These are phyloP conservation scores for Nephotettix cincticeps DNA, from an alignment of 1,140 invertebrate genomes.

Conservation along the genomic window DNA sequence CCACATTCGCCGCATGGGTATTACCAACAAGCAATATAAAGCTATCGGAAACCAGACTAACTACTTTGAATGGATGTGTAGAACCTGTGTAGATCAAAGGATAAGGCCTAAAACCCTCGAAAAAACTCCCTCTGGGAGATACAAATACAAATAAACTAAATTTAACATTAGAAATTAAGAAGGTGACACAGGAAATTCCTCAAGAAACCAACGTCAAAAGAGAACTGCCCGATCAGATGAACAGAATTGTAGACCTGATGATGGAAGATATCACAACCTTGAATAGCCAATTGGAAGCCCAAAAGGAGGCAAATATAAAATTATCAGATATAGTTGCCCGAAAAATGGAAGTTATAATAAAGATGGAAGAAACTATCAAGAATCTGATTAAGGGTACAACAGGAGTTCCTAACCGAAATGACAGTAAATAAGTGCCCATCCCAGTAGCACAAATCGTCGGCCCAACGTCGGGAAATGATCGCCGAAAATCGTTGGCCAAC, in stretches of 20 bases:
- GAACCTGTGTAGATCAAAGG: not conserved
- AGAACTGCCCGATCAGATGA: not conserved
- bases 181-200: not conserved
- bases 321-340: not conserved
- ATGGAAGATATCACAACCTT: not conserved
- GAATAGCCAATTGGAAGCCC: not conserved
- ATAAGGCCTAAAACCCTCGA: not conserved
- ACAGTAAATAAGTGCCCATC: no score
- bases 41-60: not conserved
- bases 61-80: not conserved
- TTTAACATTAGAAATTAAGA: not conserved
- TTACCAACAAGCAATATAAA: not conserved
- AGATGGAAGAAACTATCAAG: not conserved
- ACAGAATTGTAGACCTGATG: not conserved
- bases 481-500: no score
- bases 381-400: not conserved
- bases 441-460: no score
- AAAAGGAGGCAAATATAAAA: not conserved
- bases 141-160: not conserved
- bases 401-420: no score
- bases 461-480: no score
- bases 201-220: not conserved
- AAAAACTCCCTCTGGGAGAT: not conserved
- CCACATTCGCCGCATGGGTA: not conserved
- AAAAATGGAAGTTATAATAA: slow-evolving; percentile 1